phyloP scores from a whole-genome alignment of 2,888 invertebrate species.

The Drosophila nigritarsus region DNA sequence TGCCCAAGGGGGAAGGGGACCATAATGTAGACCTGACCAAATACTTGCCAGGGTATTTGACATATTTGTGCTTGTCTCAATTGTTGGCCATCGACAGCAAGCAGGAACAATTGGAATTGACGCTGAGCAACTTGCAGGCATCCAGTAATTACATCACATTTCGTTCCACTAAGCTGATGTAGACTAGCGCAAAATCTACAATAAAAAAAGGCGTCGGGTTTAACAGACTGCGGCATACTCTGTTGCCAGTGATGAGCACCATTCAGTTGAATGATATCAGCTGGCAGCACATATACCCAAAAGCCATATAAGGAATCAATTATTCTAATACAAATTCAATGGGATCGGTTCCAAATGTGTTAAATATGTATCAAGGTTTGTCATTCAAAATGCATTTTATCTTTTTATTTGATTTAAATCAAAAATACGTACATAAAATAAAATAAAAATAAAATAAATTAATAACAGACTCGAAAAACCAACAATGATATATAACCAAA shows the following conservation, averaged over 20 bases:
- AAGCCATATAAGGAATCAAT: no score
- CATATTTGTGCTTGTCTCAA: conserved; percentile 32
- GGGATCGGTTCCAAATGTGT: no score
- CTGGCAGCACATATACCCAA: no score
- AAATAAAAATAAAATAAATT: no score
- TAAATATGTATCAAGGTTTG: no score
- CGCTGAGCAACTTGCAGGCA: not conserved
- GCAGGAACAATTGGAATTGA: not conserved
- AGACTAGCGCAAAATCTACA: not conserved
- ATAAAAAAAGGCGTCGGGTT: fast-evolving
- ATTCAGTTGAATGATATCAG: no score
- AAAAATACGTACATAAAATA: no score
- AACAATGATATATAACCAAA: no score
- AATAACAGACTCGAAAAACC: no score
- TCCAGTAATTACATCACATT: not conserved
- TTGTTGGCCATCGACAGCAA: conserved; percentile 14
- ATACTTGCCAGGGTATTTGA: conserved; percentile 10
- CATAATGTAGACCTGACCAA: not conserved
- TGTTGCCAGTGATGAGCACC: not conserved
- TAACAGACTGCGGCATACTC: not conserved
- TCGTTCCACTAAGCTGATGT: not conserved
- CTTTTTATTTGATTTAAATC: no score
- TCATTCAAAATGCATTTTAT: no score
- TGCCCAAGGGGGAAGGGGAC: not conserved
- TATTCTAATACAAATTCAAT: no score